Percentiles rank a stretch among this genome's conserved stretches.
These are phyloP conservation scores for Semicossyphus pulcher DNA, from an alignment of 2,113 vertebrate genomes.

Conservation along the genomic window DNA sequence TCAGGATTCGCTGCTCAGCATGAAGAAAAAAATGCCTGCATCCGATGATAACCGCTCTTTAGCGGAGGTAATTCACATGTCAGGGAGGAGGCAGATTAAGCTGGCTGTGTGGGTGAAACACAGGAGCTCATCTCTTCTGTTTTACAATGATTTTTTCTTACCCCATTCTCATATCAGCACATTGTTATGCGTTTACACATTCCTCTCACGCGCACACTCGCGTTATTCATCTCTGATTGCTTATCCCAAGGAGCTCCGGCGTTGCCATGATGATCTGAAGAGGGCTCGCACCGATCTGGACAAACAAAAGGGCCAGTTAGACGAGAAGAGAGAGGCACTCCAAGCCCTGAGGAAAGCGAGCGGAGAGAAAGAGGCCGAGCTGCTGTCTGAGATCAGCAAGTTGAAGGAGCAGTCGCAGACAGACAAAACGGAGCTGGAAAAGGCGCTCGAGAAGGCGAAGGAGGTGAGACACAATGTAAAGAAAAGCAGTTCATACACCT, in stretches of 20 bases:
- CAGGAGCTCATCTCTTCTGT: conserved; percentile 28
- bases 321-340: conserved; percentile 83
- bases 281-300: conserved; percentile 73
- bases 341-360: conserved; percentile 76
- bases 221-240: conserved; percentile 42
- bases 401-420: conserved; percentile 80
- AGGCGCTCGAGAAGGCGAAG: conserved; percentile 64
- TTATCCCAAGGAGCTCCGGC: conserved; percentile 83
- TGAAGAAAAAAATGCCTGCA: conserved; percentile 77
- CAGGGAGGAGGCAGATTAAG: conserved; percentile 37
- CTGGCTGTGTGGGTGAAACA: conserved; percentile 44
- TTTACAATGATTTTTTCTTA: conserved; percentile 11
- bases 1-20: conserved; percentile 68
- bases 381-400: conserved; percentile 71
- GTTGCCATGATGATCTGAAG: conserved; percentile 78
- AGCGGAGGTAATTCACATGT: conserved; percentile 65
- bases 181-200: conserved; percentile 7
- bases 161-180: conserved; percentile 13
- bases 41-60: conserved; percentile 63
- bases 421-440: conserved; percentile 80
- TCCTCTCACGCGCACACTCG: conserved; percentile 13
- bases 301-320: conserved; percentile 74
- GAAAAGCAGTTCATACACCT: not conserved
- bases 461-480: conserved; percentile 57
- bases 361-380: conserved; percentile 80